Conservation (phyloP, 2,888 invertebrate species). For the Dolichomitus sp. region DNA sequence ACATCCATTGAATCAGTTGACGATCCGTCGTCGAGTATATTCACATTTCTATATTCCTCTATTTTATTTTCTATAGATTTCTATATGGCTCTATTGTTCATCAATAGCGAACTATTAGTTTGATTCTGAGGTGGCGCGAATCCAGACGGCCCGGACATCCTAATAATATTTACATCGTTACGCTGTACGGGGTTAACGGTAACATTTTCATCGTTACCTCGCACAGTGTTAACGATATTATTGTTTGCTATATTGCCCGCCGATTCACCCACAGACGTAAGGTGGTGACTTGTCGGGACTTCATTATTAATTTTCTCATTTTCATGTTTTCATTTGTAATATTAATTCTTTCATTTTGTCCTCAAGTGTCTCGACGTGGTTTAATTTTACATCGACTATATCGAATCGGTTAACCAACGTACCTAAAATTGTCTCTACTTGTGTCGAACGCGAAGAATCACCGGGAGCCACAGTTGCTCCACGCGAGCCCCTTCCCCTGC, state of each 20-base stretch:
- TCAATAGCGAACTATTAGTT: background rate
- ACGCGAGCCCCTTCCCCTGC: slow-evolving; percentile 46
- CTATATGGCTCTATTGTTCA: slow-evolving; percentile 1
- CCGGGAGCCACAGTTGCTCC: slow-evolving; percentile 11
- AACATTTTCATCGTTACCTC: background rate
- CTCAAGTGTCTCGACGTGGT: no score
- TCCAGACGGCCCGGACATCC: background rate
- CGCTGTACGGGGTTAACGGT: background rate
- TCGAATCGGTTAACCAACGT: background rate
- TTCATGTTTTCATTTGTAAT: no score
- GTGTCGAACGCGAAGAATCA: background rate
- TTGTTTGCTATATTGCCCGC: slow-evolving; percentile 1
- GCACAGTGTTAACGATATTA: background rate
- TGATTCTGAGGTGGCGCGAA: background rate
- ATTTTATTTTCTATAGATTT: no score
- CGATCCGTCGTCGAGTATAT: background rate
- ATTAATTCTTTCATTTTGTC: no score
- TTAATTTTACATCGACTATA: slow-evolving; percentile 5
- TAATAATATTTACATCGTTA: background rate
- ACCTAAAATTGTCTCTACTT: background rate
- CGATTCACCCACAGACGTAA: slow-evolving; percentile 14
- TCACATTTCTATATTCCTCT: no score
- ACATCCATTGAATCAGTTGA: background rate
- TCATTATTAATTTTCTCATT: no score
- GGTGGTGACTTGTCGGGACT: background rate